A percentile compares a stretch with the other conserved stretches of the same genome.
Evolutionary conservation across 1,140 invertebrate species (phyloP).

Genomic region (Bradynema listronoti): DNA sequence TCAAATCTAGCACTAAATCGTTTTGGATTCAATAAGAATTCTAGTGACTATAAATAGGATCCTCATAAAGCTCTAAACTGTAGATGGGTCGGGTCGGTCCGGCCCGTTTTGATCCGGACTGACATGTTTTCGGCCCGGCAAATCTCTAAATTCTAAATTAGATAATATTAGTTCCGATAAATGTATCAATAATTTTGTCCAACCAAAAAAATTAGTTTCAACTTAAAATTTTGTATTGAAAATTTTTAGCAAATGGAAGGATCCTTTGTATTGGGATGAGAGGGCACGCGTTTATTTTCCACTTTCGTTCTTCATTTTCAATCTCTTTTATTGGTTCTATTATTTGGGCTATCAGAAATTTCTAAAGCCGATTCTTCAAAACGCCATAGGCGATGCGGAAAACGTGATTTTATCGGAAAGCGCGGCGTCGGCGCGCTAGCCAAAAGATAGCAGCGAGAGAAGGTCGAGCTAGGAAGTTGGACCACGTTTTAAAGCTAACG

Average conservation of each 20-base stretch:
- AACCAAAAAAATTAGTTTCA: background rate
- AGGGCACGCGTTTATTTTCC: constrained; percentile 28
- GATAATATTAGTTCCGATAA: background rate
- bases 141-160: constrained; percentile 2
- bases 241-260: constrained; percentile 33
- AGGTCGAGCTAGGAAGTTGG: no score
- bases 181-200: background rate
- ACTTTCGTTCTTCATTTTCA: constrained; percentile 29
- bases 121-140: background rate
- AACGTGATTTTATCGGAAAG: no score
- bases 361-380: constrained; percentile 2
- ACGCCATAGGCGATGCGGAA: no score
- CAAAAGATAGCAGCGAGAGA: no score
- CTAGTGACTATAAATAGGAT: background rate
- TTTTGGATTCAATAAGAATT: no score
- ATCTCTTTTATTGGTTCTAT: constrained; percentile 36
- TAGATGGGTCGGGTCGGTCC: no score
- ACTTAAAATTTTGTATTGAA: background rate
- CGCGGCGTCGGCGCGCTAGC: no score
- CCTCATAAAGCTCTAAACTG: background rate
- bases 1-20: no score
- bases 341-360: constrained; percentile 29
- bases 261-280: constrained; percentile 43
- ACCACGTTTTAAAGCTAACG: no score
- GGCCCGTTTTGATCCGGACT: background rate